A percentile compares a stretch with the other conserved stretches of the same genome.
phyloP scores from a whole-genome alignment of 2,888 invertebrate species.

The Nymphalis polychloros region DNA sequence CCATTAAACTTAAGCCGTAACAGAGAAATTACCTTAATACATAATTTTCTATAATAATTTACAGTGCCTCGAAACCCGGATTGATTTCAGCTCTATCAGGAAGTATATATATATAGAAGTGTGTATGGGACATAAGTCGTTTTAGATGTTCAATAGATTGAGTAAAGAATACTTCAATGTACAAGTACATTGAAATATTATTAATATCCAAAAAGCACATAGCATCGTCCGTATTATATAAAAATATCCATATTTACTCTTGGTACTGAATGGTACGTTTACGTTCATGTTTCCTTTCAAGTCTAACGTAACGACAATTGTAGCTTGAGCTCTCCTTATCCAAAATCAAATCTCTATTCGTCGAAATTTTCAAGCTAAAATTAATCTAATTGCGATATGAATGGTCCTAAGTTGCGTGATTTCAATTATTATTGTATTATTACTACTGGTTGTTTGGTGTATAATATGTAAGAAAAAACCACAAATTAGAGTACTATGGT shows the following conservation, averaged over 20 bases:
- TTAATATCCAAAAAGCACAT: too few relatives aligned
- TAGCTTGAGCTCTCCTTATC: slow-evolving; percentile 12
- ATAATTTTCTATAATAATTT: too few relatives aligned
- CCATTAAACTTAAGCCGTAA: too few relatives aligned
- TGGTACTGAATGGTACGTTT: slow-evolving; percentile 30
- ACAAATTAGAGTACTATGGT: too few relatives aligned
- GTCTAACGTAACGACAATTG: slow-evolving; percentile 11
- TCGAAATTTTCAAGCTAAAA: background rate
- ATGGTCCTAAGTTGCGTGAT: background rate
- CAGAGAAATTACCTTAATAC: too few relatives aligned
- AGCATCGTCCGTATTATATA: slow-evolving; percentile 5
- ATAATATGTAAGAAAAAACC: background rate
- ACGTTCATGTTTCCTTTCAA: slow-evolving; percentile 12
- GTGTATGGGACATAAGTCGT: too few relatives aligned
- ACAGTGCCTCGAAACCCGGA: too few relatives aligned
- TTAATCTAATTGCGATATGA: slow-evolving; percentile 4
- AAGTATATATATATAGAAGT: too few relatives aligned
- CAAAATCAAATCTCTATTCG: slow-evolving; percentile 6
- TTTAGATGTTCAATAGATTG: too few relatives aligned
- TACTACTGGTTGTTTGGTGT: background rate
- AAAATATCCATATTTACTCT: slow-evolving; percentile 14
- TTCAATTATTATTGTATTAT: background rate
- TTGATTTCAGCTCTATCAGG: too few relatives aligned
- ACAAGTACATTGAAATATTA: too few relatives aligned
- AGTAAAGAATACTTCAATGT: too few relatives aligned